Evolutionary conservation across 92 coral and sea anemone species (phyloP), one percentile per base, ranked within the genome.

Genomic region (Chrysogorgia sp.): DNA sequence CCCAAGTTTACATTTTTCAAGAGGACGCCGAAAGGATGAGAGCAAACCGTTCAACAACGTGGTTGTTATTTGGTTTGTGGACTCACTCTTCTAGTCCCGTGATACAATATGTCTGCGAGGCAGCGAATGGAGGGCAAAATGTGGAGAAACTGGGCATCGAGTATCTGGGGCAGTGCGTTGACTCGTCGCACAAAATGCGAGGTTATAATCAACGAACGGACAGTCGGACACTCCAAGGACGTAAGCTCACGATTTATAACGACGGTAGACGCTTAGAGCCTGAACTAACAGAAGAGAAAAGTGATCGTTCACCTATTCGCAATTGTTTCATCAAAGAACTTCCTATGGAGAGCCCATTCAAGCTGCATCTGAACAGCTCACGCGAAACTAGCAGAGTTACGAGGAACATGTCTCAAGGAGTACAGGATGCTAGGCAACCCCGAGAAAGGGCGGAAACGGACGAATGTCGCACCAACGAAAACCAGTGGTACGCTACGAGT

Each of bases 21-120:
- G 79, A 52, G 0, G 79, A 72, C 25, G 65, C 53, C 24, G 31
- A 30, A 12, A 32, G 49, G 22, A 72, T 72, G 79, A 72, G 55
- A 22, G 22, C 21, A 26, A 19, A 72, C 0, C 49, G 17, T 20
- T 35, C 26, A 3, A 31, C 10, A 12, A 33, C 23, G 15, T 72
- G 79, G 79, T 37, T n/a, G 15, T 23, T 72, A 4, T 72, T 23
- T 52, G 79, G 79, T 34, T 34, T 72, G 33, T 56, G 79, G 65
- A 72, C 79, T 1, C 79, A 72, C 24, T 72, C 79, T 0, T 53
- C 79, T 9, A 49, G 49, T 55, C 79, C 79, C 10, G 79, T 72
- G 0, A 65, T 72, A 17, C 79, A 72, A 32, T 72, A 72, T 34
- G 41, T 72, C 35, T 72, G 79, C 25, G 65, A 53, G 32, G 10